A percentile compares a stretch with the other conserved stretches of the same genome.
Conservation (phyloP, 1,140 invertebrate genomes). For the Sminthurides bifidus region DNA sequence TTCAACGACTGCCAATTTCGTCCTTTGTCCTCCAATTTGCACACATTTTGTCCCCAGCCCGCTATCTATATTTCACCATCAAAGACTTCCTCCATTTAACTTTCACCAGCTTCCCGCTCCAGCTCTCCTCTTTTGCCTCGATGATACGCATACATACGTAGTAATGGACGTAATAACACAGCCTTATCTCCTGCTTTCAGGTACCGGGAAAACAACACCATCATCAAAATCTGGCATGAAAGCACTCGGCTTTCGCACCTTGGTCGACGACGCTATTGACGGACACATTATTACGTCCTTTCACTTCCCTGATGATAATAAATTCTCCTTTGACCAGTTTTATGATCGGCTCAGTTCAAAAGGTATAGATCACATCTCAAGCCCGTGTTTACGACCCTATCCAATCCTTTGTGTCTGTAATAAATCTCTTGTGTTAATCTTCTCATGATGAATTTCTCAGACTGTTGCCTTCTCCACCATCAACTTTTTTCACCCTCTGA, state of each 20-base stretch:
- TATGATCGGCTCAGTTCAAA: conserved; percentile 39
- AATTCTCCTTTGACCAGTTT: conserved; percentile 40
- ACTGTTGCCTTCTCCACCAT: neutral
- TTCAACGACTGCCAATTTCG: too few relatives aligned
- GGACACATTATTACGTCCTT: conserved; percentile 43
- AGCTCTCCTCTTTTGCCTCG: too few relatives aligned
- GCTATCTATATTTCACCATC: too few relatives aligned
- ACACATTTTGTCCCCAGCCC: too few relatives aligned
- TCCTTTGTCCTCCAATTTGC: too few relatives aligned
- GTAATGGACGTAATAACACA: neutral
- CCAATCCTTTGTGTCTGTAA: too few relatives aligned
- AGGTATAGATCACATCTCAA: conserved; percentile 34
- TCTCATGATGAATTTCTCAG: neutral
- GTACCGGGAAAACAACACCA: conserved; percentile 38
- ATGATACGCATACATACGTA: neutral
- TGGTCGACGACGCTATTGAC: conserved; percentile 34
- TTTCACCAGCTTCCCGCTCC: too few relatives aligned
- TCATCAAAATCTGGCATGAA: conserved; percentile 39
- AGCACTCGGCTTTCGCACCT: conserved; percentile 39
- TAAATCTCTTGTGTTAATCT: too few relatives aligned
- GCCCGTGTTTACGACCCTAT: too few relatives aligned
- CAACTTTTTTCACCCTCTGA: too few relatives aligned
- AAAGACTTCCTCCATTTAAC: too few relatives aligned
- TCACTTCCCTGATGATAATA: conserved; percentile 37
- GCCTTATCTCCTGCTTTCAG: conserved; percentile 33